A percentile compares a stretch with the other conserved stretches of the same genome.
Conservation (phyloP, 2,797 vertebrate genomes). For the Anomalospiza imberbis region DNA sequence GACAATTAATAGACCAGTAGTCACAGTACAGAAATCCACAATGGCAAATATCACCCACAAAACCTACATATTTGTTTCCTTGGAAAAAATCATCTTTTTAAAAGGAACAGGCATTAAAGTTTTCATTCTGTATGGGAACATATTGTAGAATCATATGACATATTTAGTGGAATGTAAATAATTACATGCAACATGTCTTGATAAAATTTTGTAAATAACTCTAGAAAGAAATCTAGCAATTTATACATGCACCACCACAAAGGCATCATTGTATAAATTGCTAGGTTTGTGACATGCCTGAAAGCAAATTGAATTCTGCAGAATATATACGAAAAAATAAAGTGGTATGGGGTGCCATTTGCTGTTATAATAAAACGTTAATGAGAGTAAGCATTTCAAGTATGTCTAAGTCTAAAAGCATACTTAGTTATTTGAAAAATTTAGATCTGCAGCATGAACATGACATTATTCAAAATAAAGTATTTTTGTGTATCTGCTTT, state of each 20-base stretch:
- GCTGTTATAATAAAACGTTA: not conserved
- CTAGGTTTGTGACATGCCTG: not conserved
- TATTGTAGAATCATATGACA: not conserved
- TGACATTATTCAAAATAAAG: not conserved
- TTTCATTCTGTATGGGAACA: not conserved
- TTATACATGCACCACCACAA: not conserved
- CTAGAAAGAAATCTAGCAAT: not conserved
- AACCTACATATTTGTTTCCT: not conserved
- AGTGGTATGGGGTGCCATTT: not conserved
- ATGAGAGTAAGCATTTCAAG: not conserved
- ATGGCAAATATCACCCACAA: not conserved
- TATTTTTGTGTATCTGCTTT: not conserved
- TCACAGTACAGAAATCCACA: not conserved
- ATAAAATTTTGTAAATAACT: not conserved
- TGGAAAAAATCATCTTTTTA: not conserved
- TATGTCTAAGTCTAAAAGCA: not conserved
- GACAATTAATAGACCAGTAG: not conserved
- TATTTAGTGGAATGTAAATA: not conserved
- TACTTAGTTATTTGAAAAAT: not conserved
- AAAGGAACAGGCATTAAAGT: not conserved
- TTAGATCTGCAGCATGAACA: not conserved
- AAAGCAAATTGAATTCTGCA: not conserved
- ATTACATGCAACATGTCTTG: not conserved
- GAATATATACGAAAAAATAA: not conserved
- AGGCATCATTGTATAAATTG: not conserved